Percentiles rank a stretch among this genome's conserved stretches.
These are phyloP conservation scores for Chionodraco myersi DNA, from an alignment of 2,113 vertebrate species.

Conservation along the genomic window DNA sequence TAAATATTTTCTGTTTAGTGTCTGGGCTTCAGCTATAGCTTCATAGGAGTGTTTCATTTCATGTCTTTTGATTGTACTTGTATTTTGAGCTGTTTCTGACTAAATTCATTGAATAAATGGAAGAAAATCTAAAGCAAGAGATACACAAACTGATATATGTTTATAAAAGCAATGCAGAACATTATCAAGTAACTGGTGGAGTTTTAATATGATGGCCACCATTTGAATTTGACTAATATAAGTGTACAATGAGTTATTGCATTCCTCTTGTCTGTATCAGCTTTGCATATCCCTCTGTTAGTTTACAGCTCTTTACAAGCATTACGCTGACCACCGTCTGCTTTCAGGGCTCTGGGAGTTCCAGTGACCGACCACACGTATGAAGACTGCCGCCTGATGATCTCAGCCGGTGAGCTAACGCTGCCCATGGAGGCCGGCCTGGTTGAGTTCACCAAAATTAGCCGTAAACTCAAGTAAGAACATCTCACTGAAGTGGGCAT, in stretches of 20 bases:
- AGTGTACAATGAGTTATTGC: background rate
- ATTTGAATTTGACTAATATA: background rate
- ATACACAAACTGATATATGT: background rate
- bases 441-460: constrained; percentile 98
- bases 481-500: background rate
- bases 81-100: too few relatives aligned
- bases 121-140: background rate
- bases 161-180: background rate
- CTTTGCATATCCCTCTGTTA: background rate
- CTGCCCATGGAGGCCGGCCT: constrained; percentile 97
- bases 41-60: too few relatives aligned
- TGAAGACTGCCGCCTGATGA: constrained; percentile 97
- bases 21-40: too few relatives aligned
- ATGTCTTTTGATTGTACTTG: too few relatives aligned
- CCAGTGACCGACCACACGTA: constrained; percentile 97
- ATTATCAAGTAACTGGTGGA: background rate
- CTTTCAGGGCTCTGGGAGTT: constrained; percentile 86
- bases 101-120: too few relatives aligned
- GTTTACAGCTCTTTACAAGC: background rate
- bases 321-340: background rate
- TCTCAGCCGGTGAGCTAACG: constrained; percentile 94
- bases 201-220: background rate
- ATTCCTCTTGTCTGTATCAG: background rate
- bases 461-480: constrained; percentile 94
- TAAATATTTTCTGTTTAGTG: too few relatives aligned